Conservation (phyloP, 2,113 vertebrate genomes). For the Strix uralensis region DNA sequence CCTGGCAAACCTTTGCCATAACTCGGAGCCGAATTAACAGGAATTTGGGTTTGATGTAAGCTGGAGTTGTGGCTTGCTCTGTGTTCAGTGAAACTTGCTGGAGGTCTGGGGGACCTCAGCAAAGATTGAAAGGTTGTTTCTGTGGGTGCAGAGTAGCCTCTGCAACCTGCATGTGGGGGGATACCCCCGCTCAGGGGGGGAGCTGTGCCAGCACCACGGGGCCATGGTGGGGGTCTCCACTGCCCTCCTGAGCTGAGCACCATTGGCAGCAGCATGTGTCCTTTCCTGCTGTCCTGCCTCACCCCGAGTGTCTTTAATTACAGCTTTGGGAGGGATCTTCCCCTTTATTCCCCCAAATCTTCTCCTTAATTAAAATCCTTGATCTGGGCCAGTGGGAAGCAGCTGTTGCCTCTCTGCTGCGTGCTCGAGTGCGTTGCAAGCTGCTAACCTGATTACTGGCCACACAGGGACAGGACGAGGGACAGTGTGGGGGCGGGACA, state of each 20-base stretch:
- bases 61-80: neutral
- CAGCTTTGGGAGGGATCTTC: slow-evolving; percentile 22
- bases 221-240: neutral
- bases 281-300: neutral
- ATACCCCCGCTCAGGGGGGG: neutral
- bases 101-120: neutral
- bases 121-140: neutral
- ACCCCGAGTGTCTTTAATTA: slow-evolving; percentile 34
- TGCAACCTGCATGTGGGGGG: neutral
- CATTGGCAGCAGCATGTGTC: neutral
- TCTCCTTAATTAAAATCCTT: slow-evolving; percentile 44
- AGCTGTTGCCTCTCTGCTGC: slow-evolving; percentile 46
- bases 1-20: neutral
- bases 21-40: accelerated
- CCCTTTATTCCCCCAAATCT: slow-evolving; percentile 56
- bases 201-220: neutral
- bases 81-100: neutral
- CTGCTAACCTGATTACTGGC: neutral
- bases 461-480: accelerated
- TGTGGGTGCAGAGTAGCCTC: neutral
- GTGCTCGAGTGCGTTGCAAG: neutral
- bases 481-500: neutral
- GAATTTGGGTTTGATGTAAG: neutral
- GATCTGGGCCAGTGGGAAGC: slow-evolving; percentile 23
- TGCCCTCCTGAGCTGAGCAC: neutral